Evolutionary conservation across 2,888 invertebrate genomes (phyloP).

Genomic region (Euzophera pinguis): DNA sequence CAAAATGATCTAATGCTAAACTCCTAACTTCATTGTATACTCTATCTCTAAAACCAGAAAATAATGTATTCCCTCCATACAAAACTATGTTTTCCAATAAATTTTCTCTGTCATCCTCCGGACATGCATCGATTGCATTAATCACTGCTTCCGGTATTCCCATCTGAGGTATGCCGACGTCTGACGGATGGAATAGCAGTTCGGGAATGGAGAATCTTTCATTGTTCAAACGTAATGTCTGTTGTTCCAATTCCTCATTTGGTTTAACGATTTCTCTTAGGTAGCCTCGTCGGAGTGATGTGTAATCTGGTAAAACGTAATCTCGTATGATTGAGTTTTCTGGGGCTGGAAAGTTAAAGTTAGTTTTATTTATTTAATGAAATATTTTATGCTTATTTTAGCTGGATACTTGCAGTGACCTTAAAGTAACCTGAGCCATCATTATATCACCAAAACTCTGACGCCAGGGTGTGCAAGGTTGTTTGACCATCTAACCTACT

Average conservation of each 20-base stretch:
- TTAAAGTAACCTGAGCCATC: too few species aligned
- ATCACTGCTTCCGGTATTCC: conserved; percentile 95
- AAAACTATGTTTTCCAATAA: conserved; percentile 91
- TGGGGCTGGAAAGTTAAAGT: conserved; percentile 54
- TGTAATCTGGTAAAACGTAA: conserved; percentile 98
- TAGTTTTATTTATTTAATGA: not conserved
- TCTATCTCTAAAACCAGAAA: conserved; percentile 90
- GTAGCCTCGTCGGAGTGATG: conserved; percentile 90
- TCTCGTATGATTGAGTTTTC: conserved; percentile 89
- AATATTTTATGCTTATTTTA: too few species aligned
- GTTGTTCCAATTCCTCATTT: conserved; percentile 80
- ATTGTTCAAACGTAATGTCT: conserved; percentile 92
- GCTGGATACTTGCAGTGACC: too few species aligned
- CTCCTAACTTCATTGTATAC: conserved; percentile 85
- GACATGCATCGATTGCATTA: conserved; percentile 86
- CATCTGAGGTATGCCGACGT: conserved; percentile 94
- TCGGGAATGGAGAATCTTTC: conserved; percentile 98
- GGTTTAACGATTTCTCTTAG: conserved; percentile 58
- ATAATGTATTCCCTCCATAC: conserved; percentile 88
- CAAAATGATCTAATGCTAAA: conserved; percentile 87
- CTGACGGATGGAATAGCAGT: conserved; percentile 95
- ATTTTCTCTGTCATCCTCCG: conserved; percentile 86
- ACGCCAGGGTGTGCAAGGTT: too few species aligned
- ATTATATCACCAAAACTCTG: too few species aligned
- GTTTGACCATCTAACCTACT: too few species aligned